Conservation (phyloP, 2,797 vertebrate species). For the Iguana delicatissima region DNA sequence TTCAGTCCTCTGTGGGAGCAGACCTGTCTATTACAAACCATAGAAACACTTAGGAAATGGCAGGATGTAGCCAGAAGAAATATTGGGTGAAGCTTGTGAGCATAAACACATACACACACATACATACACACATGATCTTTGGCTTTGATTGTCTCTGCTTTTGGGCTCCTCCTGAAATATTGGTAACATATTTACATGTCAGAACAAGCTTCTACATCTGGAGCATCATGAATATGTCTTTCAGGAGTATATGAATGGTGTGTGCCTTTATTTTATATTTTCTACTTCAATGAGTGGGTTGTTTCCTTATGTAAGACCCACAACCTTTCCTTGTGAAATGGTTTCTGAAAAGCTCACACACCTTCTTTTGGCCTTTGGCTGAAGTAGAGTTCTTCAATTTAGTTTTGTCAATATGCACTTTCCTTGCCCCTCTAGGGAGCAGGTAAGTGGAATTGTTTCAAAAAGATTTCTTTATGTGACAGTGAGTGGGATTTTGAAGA, state of each 20-base stretch:
- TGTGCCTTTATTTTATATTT: neutral
- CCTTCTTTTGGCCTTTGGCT: constrained; percentile 15
- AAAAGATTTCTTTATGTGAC: neutral
- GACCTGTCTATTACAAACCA: neutral
- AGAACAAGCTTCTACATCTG: neutral
- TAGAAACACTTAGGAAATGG: neutral
- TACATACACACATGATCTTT: neutral
- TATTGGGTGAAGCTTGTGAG: neutral
- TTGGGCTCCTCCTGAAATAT: neutral
- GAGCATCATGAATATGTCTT: neutral
- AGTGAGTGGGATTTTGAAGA: constrained; percentile 1
- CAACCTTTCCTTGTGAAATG: neutral
- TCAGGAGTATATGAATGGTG: fast-evolving
- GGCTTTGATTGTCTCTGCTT: neutral
- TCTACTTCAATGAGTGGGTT: fast-evolving
- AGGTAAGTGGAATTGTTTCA: neutral
- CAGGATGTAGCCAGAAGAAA: constrained; percentile 12
- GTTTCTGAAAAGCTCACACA: neutral
- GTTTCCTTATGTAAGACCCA: neutral
- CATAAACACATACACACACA: too few species aligned
- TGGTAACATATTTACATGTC: neutral
- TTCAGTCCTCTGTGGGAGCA: neutral
- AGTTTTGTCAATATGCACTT: neutral
- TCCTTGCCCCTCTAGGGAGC: fast-evolving
- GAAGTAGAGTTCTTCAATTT: neutral